Conservation (phyloP, 2,888 invertebrate species). For the Cyaniris semiargus region DNA sequence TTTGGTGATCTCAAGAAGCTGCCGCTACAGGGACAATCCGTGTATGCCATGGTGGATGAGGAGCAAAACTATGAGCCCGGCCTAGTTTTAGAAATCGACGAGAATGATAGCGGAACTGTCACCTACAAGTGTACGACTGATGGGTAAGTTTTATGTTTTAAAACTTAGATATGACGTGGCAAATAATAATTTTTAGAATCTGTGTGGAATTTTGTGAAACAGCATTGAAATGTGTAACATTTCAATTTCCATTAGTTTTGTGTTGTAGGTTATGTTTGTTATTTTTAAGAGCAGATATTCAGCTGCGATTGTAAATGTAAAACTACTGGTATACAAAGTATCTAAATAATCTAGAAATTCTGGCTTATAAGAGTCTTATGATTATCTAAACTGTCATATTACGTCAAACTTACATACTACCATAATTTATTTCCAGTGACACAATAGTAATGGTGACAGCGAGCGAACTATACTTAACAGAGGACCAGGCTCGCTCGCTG, state of each 20-base stretch:
- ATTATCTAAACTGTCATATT: too few relatives aligned
- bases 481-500: conserved; percentile 77
- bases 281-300: too few relatives aligned
- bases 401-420: not conserved
- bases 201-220: too few relatives aligned
- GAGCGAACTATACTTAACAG: conserved; percentile 78
- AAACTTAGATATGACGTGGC: too few relatives aligned
- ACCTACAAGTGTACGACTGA: conserved; percentile 75
- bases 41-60: conserved; percentile 78
- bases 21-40: conserved; percentile 76
- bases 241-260: too few relatives aligned
- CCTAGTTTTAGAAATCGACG: conserved; percentile 69
- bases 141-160: conserved; percentile 55
- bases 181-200: too few relatives aligned
- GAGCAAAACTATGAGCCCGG: conserved; percentile 79
- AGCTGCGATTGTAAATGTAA: too few relatives aligned
- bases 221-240: too few relatives aligned
- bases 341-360: too few relatives aligned
- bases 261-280: too few relatives aligned
- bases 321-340: too few relatives aligned
- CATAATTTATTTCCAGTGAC: conserved; percentile 51
- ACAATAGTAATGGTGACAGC: conserved; percentile 75
- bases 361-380: too few relatives aligned
- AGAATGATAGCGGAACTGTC: conserved; percentile 67
- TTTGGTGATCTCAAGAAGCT: conserved; percentile 75